phyloP scores from a whole-genome alignment of 1,140 invertebrate genomes.

The Drosophila varians region DNA sequence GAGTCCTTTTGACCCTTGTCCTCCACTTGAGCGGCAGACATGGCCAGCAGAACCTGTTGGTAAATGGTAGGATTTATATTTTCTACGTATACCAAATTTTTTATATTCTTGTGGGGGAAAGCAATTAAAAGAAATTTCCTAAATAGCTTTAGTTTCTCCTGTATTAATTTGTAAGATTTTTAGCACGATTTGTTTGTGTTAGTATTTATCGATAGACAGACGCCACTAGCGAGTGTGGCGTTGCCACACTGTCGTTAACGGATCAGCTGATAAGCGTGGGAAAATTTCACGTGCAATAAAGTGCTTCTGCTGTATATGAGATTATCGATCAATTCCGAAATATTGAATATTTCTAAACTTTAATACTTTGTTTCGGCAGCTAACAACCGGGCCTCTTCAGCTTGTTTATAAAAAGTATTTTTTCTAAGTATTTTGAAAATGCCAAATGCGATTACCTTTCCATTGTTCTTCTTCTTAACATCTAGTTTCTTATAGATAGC shows the following conservation, averaged over 20 bases:
- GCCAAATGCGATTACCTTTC: background rate
- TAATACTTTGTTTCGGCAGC: too few species aligned
- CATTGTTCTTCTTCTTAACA: background rate
- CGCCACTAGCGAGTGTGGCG: background rate
- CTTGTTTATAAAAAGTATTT: too few species aligned
- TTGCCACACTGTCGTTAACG: slow-evolving; percentile 9
- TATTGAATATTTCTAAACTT: too few species aligned
- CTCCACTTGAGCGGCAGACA: slow-evolving; percentile 98
- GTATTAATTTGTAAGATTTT: background rate
- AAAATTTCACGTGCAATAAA: slow-evolving; percentile 11
- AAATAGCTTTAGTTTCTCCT: background rate
- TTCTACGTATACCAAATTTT: too few species aligned
- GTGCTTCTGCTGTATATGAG: background rate
- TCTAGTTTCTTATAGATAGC: background rate
- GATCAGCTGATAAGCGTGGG: slow-evolving; percentile 10
- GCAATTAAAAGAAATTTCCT: background rate
- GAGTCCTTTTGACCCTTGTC: slow-evolving; percentile 96
- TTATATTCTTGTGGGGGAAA: background rate
- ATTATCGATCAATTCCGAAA: background rate
- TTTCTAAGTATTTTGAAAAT: background rate
- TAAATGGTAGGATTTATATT: background rate
- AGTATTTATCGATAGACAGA: slow-evolving; percentile 29
- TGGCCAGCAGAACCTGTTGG: slow-evolving; percentile 93
- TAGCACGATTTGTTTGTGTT: background rate
- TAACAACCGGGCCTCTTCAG: too few species aligned